Evolutionary conservation across 2,888 invertebrate species (phyloP), one percentile per base, ranked within the genome.

Genomic region (Ichneumon xanthorius): DNA sequence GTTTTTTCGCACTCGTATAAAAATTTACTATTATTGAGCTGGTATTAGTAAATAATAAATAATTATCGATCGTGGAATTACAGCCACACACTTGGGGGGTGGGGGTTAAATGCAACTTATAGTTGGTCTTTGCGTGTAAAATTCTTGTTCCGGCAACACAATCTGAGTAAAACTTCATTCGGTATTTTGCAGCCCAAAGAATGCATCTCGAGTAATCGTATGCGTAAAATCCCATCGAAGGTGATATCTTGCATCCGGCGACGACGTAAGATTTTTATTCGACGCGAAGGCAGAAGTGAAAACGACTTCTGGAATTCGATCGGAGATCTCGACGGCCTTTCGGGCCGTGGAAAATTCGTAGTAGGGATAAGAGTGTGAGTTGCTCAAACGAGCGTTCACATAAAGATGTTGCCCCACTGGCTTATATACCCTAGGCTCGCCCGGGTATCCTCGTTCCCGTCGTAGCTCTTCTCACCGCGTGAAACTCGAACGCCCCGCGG

Each of bases 281-380:
- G 61, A n/a, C 22, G 45, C 50, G 33, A 19, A 37, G 19, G 75
- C 19, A 33, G n/a, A 65, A 58, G 61, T 63, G 58, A 72, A 71
- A 48, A 65, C 45, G 72, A 80, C 79, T 85, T 79, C 65, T 79
- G 82, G 79, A 79, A 85, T 79, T 82, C 82, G 75, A 82, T 75
- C 70, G 9, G 22, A 45, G 77, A 80, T 70, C 70, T 30, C 72
- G 80, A 11, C 30, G 53, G 72, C 33, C 65, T 71, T 65, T 73
- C 58, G 40, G 55, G 37, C 33, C 33, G 63, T 70, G 65, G 76
- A 84, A 76, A 76, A 82, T n/a, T 50, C 19, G 55, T 22, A 14
- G 75, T 33, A 37, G 50, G 14, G 58, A 19, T 14, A 5, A 33
- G 50, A 30, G 48, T n/a, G 70, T 55, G n/a, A 65, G 70, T 37